These are phyloP conservation scores for Tridacna gigas DNA, from an alignment of 2,888 invertebrate species.

Conservation along the genomic window DNA sequence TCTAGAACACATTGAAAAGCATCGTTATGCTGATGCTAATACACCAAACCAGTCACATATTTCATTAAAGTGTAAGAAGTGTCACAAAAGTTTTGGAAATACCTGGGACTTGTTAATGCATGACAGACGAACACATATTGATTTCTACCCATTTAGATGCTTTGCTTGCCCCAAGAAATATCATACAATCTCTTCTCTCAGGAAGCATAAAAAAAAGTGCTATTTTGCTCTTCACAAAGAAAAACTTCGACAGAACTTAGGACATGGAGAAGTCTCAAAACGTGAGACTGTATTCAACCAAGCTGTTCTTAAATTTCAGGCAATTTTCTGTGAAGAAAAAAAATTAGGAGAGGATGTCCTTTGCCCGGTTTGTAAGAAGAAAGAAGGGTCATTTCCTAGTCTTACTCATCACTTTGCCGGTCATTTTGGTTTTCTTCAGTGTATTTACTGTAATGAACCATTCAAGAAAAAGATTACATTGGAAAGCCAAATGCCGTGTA, in stretches of 20 bases:
- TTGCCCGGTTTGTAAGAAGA: neutral
- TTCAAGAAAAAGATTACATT: neutral
- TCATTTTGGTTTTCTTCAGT: conserved; percentile 2
- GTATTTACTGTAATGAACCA: neutral
- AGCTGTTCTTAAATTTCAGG: neutral
- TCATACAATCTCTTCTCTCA: neutral
- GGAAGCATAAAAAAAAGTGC: neutral
- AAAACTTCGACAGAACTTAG: neutral
- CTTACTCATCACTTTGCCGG: neutral
- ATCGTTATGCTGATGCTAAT: too few relatives aligned
- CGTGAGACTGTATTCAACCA: neutral
- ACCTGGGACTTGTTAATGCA: neutral
- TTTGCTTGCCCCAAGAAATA: neutral
- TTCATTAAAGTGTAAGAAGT: neutral
- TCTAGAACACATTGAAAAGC: too few relatives aligned
- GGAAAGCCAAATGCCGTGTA: neutral
- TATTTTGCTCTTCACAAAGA: neutral
- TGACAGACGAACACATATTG: neutral
- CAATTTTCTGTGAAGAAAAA: neutral
- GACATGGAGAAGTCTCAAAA: neutral
- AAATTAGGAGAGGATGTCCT: neutral
- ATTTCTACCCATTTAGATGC: neutral
- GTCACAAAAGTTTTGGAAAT: neutral
- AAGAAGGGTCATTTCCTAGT: neutral
- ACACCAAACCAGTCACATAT: too few relatives aligned